Base-by-base conservation (phyloP, 2,113 vertebrate genomes). In the Telmatochromis sp. region DNA sequence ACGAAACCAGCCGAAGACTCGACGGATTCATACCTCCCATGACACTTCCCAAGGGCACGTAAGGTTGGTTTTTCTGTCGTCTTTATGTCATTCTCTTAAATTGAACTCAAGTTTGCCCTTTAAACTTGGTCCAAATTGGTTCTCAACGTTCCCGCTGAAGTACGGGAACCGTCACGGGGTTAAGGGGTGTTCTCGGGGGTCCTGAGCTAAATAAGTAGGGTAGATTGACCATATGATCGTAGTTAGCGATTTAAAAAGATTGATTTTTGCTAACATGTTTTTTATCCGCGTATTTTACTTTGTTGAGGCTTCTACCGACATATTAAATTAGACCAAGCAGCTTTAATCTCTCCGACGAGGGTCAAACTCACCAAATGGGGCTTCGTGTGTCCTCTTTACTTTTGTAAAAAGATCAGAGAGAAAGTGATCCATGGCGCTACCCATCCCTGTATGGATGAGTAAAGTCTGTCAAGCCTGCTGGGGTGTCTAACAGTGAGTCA, bases 401-500 rank as follows among this genome's bases (percentile, higher is more conserved):
- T 58, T 63, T 14, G 19, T n/a, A 12, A 21, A 15, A 54, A 5
- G 17, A 10, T 57, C 19, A 21, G 7, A 11, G 10, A 35, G 4
- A 51, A 9, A 35, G 21, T 15, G 81, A 58, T 28, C 5, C 7
- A 4, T 9, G 12, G 5, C 10, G 10, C 60, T 3, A 55, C 1
- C 9, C 55, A 21, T 7, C 53, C 75, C 55, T 85, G 80, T 19
- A 8, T 31, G 81, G 73, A 82, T 75, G 88, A 91, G 85, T 84
- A 75, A 85, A 87, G 83, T 87, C 26, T 88, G 17, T 26, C 33
- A 82, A 84, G 49, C 3, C 81, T 80, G 82, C 57, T 65, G 51
- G 49, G 45, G 13, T 75, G 83, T 83, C 78, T 80, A 4, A 6
- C 55, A 47, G 49, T 93, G 92, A 94, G 13, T 94, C 93, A 92